phyloP scores from a whole-genome alignment of 2,888 invertebrate genomes.

The Dasysyrphus tricinctus region DNA sequence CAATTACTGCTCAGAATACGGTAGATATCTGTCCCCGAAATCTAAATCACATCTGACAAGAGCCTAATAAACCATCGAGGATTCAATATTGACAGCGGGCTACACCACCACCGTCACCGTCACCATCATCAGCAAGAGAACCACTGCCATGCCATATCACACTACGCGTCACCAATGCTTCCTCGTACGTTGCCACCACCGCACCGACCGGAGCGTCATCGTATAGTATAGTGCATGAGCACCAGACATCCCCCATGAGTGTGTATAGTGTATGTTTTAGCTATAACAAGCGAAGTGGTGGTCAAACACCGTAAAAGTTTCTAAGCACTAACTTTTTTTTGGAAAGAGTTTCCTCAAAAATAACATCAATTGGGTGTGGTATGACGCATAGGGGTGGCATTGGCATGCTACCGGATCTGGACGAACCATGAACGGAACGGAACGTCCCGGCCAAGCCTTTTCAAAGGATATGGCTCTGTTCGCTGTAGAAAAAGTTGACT shows the following conservation, averaged over 20 bases:
- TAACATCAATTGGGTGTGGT: slow-evolving; percentile 66
- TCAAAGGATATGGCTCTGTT: not conserved
- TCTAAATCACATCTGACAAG: slow-evolving; percentile 72
- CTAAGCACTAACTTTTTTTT: slow-evolving; percentile 25
- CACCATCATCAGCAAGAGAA: slow-evolving; percentile 14
- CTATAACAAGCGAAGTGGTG: slow-evolving; percentile 3
- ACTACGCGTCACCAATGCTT: not conserved
- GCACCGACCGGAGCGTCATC: slow-evolving; percentile 1
- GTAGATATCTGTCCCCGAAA: slow-evolving; percentile 13
- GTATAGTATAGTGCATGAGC: not conserved
- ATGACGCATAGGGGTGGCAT: slow-evolving; percentile 5
- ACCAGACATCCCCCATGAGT: slow-evolving; percentile 1
- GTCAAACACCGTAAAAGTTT: slow-evolving; percentile 56
- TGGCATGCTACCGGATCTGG: slow-evolving; percentile 7
- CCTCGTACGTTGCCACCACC: not conserved
- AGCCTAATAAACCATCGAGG: slow-evolving; percentile 70
- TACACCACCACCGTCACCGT: slow-evolving; percentile 6
- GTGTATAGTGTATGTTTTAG: not conserved
- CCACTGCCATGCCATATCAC: not conserved
- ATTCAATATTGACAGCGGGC: slow-evolving; percentile 69
- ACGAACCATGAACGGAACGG: slow-evolving; percentile 1
- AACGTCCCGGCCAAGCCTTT: slow-evolving; percentile 15
- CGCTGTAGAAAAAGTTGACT: slow-evolving; percentile 59
- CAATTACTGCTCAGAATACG: slow-evolving; percentile 60
- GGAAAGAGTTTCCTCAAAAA: slow-evolving; percentile 48